Conservation (phyloP, 2,113 vertebrate genomes). For the Harpagus bidentatus region DNA sequence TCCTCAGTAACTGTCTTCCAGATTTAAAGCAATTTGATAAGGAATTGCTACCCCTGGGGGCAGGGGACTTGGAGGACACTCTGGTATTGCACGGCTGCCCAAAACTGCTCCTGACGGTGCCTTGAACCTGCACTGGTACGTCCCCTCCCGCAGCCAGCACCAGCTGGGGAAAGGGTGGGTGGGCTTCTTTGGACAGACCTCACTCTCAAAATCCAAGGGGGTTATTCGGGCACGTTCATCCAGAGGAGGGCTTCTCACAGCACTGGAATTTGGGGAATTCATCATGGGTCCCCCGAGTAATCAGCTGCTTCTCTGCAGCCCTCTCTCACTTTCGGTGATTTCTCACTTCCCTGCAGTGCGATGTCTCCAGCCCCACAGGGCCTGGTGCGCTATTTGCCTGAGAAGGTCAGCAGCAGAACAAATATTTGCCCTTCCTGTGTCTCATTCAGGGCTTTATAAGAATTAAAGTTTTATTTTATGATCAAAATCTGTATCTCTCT, state of each 20-base stretch:
- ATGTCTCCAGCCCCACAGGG: background rate
- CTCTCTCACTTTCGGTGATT: background rate
- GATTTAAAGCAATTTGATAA: background rate
- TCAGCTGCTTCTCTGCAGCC: background rate
- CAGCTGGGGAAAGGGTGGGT: background rate
- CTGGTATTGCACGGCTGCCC: rapidly evolving
- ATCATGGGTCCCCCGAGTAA: background rate
- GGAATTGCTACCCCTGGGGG: background rate
- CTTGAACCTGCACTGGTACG: rapidly evolving
- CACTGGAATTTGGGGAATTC: constrained; percentile 3
- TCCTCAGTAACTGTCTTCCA: background rate
- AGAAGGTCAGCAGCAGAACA: constrained; percentile 74
- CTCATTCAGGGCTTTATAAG: constrained; percentile 48
- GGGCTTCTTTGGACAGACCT: constrained; percentile 42
- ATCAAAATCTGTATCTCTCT: background rate
- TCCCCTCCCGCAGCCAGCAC: background rate
- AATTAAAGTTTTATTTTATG: constrained; percentile 51
- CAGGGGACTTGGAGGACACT: background rate
- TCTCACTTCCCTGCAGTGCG: background rate
- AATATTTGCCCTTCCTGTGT: constrained; percentile 68
- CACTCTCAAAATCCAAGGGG: background rate
- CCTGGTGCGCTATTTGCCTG: constrained; percentile 54
- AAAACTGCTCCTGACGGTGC: background rate
- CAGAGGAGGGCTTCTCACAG: constrained; percentile 25
- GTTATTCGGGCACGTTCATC: background rate